Percentiles rank a stretch among this genome's conserved stretches.
phyloP scores from a whole-genome alignment of 2,797 vertebrate genomes.

The Todus mexicanus region DNA sequence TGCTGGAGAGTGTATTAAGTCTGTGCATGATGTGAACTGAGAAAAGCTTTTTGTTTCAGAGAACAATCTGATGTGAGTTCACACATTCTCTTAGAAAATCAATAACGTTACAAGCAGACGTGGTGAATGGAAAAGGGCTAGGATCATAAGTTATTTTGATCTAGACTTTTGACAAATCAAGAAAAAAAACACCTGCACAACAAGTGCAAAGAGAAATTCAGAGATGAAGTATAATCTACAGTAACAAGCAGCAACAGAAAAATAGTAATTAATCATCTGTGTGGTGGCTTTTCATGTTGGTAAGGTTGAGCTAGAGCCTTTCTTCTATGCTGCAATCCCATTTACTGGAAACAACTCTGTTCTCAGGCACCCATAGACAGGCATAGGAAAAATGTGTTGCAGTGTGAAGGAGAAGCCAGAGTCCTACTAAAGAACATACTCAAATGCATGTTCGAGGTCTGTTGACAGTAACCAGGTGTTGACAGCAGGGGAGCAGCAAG shows the following conservation, averaged over 20 bases:
- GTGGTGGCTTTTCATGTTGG: neutral
- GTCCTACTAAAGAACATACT: neutral
- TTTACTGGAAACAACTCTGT: neutral
- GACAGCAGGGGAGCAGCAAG: neutral
- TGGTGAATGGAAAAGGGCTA: neutral
- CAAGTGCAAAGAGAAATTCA: constrained; percentile 25
- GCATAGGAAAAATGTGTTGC: neutral
- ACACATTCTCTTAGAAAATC: constrained; percentile 54
- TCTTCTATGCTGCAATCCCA: neutral
- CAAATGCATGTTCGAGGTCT: neutral
- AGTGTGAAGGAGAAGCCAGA: neutral
- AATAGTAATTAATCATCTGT: neutral
- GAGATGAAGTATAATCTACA: neutral
- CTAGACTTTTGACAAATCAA: neutral
- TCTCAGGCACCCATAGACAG: neutral
- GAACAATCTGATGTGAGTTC: neutral
- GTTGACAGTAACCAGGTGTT: neutral
- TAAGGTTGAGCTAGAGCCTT: neutral
- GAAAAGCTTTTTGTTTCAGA: constrained; percentile 37
- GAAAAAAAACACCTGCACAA: neutral
- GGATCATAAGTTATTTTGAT: constrained; percentile 47
- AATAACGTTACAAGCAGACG: constrained; percentile 31
- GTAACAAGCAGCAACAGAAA: constrained; percentile 16
- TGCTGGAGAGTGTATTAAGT: constrained; percentile 51
- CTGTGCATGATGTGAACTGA: constrained; percentile 28